Evolutionary conservation across 2,888 invertebrate species (phyloP).

Genomic region (Conistra vaccinii): DNA sequence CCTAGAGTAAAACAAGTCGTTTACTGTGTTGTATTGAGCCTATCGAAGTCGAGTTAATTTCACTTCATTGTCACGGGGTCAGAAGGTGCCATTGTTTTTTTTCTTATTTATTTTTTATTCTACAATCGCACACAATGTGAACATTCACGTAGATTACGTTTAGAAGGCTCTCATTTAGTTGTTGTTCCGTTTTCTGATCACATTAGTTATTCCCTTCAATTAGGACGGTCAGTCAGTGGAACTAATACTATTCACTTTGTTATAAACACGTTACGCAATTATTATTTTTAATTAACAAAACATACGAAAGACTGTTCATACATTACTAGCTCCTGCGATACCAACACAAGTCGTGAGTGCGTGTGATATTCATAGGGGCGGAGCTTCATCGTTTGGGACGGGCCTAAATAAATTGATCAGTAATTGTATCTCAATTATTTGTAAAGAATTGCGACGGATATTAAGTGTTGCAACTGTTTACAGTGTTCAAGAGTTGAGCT

Average conservation of each 20-base stretch:
- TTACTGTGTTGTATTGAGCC: slow-evolving; percentile 20
- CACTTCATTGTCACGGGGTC: slow-evolving; percentile 49
- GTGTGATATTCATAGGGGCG: background rate
- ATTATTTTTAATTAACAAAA: background rate
- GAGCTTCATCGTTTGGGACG: slow-evolving; percentile 19
- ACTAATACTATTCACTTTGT: slow-evolving; percentile 1
- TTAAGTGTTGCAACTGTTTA: slow-evolving; percentile 66
- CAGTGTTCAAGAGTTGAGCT: slow-evolving; percentile 59
- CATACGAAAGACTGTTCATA: background rate
- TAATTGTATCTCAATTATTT: slow-evolving; percentile 63
- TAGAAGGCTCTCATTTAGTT: slow-evolving; percentile 19
- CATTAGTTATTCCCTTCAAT: slow-evolving; percentile 29
- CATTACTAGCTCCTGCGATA: background rate
- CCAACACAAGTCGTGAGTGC: background rate
- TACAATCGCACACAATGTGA: slow-evolving; percentile 34
- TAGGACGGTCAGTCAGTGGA: slow-evolving; percentile 18
- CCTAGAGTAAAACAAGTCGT: slow-evolving; percentile 11
- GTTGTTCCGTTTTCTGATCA: slow-evolving; percentile 13
- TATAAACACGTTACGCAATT: slow-evolving; percentile 13
- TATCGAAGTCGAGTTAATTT: slow-evolving; percentile 42
- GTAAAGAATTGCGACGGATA: slow-evolving; percentile 67
- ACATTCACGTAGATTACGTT: slow-evolving; percentile 29
- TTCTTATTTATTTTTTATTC: slow-evolving; percentile 32
- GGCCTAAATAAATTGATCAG: slow-evolving; percentile 45
- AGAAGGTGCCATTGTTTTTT: slow-evolving; percentile 48